These are phyloP conservation scores for Caenorhabditis afra DNA, from an alignment of 2,888 invertebrate genomes.

Conservation along the genomic window DNA sequence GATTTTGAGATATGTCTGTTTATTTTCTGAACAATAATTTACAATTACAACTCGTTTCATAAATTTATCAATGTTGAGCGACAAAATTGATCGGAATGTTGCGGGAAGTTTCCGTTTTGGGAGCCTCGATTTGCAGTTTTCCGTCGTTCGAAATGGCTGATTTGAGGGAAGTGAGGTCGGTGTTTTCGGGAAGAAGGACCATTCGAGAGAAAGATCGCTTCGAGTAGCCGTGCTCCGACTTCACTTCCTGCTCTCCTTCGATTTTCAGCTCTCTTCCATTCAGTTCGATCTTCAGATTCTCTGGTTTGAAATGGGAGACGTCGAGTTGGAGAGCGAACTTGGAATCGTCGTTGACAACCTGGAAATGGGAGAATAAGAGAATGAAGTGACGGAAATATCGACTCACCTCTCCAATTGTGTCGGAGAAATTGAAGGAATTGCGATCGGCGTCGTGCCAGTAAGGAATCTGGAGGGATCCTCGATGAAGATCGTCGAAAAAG, in stretches of 20 bases:
- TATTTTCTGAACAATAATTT: not conserved
- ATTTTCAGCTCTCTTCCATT: slow-evolving; percentile 53
- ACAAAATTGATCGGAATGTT: not conserved
- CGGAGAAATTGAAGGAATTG: slow-evolving; percentile 7
- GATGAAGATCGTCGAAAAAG: slow-evolving; percentile 29
- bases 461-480: slow-evolving; percentile 21
- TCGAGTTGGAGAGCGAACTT: slow-evolving; percentile 46
- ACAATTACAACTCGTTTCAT: not conserved
- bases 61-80: not conserved
- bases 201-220: slow-evolving; percentile 49
- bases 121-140: not conserved
- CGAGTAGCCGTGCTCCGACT: slow-evolving; percentile 41
- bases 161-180: slow-evolving; percentile 26
- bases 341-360: slow-evolving; percentile 39
- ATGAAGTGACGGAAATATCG: not conserved
- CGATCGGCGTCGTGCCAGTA: slow-evolving; percentile 25
- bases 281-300: slow-evolving; percentile 58
- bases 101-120: not conserved
- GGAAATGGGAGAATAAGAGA: not conserved
- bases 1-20: not conserved
- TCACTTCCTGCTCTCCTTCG: slow-evolving; percentile 54
- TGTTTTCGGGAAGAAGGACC: slow-evolving; percentile 55
- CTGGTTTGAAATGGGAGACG: slow-evolving; percentile 47
- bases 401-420: not conserved
- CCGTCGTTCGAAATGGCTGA: slow-evolving; percentile 4